Evolutionary conservation across 1,140 invertebrate genomes (phyloP).

Genomic region (Oncopeltus fasciatus): DNA sequence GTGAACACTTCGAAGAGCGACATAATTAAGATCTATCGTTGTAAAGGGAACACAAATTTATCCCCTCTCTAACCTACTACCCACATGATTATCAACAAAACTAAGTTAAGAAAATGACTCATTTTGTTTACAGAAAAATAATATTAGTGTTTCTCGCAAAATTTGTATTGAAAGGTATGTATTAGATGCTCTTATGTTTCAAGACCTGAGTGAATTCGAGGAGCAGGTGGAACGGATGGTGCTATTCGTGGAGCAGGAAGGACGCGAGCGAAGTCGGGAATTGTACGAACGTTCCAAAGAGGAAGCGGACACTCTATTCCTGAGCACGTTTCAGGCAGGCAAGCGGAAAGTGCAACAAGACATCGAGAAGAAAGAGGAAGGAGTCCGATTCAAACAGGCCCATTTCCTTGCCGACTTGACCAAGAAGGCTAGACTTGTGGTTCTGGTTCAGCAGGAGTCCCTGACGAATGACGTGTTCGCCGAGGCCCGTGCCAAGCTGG

Average conservation of each 20-base stretch:
- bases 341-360: neutral
- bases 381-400: neutral
- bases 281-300: constrained; percentile 9
- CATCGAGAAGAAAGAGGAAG: neutral
- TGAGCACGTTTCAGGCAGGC: neutral
- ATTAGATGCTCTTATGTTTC: too few species aligned
- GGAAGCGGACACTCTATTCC: neutral
- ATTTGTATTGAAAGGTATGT: too few species aligned
- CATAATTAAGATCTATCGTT: too few species aligned
- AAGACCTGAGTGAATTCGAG: too few species aligned
- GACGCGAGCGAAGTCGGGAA: neutral
- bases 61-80: too few species aligned
- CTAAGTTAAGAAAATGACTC: too few species aligned
- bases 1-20: too few species aligned
- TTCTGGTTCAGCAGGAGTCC: neutral
- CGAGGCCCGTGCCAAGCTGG: neutral
- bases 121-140: too few species aligned
- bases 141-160: too few species aligned
- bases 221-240: constrained; percentile 14
- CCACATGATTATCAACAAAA: too few species aligned
- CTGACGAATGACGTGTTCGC: neutral
- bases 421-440: neutral
- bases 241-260: constrained; percentile 13
- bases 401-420: neutral
- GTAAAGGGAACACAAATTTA: too few species aligned